Evolutionary conservation across 2,888 invertebrate species (phyloP), one percentile per base, ranked within the genome.

Genomic region (Tribolium freemani): DNA sequence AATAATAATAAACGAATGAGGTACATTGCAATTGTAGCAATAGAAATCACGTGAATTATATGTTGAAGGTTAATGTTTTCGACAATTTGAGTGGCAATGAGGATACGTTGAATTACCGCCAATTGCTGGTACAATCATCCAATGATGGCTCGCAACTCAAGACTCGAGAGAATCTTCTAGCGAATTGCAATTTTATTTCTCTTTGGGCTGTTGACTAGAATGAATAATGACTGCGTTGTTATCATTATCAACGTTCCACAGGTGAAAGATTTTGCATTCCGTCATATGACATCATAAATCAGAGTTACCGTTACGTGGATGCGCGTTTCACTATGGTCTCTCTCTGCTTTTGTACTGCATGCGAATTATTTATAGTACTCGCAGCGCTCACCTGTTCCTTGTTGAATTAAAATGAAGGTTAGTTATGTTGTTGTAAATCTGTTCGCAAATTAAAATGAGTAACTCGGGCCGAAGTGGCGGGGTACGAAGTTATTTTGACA

Each of bases 51-150:
- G 77, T 64, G 70, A 77, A 76, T 77, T 78, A 69, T 69, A 74
- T 63, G 71, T 77, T 81, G 81, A 81, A 81, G 81, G 80, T 79
- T 78, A 81, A 79, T 73, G 79, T 74, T 80, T 79, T 76, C 72
- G 75, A 77, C 77, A 76, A 77, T 76, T 77, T 77, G 72, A 75
- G 71, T 76, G 78, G 73, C 81, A 82, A 82, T 82, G 78, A 82
- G 82, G 82, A 82, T 82, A 79, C 77, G 75, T 79, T 79, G 76
- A 79, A 82, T 82, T 82, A 82, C 75, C 63, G 73, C 74, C 80
- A 82, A 82, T 82, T 82, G 81, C 60, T 60, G 61, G 61, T 74
- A 75, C 79, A 81, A 81, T 82, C 81, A 81, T 82, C 75, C 79
- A 82, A 82, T 82, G 77, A 77, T 73, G 64, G 58, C 63, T 51